Evolutionary conservation across 2,888 invertebrate genomes (phyloP).

Genomic region (Omphaloscelis lunosa): DNA sequence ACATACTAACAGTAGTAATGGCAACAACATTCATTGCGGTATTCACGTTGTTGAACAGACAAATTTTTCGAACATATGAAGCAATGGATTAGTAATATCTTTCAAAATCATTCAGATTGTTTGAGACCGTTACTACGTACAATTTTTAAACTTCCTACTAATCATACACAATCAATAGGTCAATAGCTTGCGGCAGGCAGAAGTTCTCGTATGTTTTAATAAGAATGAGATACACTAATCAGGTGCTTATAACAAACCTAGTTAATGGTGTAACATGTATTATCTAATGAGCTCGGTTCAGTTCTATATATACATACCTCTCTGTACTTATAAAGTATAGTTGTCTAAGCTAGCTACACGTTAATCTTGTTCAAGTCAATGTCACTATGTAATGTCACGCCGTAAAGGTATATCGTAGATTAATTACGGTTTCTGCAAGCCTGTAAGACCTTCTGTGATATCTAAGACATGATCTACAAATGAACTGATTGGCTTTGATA

Average conservation of each 20-base stretch:
- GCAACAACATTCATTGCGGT: too few relatives aligned
- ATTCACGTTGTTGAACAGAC: too few relatives aligned
- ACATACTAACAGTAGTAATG: too few relatives aligned
- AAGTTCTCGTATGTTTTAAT: background rate
- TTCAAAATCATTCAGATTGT: background rate
- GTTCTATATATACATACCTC: background rate
- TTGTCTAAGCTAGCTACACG: background rate
- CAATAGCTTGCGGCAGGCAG: background rate
- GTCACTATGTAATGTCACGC: background rate
- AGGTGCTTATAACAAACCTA: slow-evolving; percentile 1
- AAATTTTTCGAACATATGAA: too few relatives aligned
- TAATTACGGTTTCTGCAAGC: background rate
- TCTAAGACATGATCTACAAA: background rate
- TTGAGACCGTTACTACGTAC: background rate
- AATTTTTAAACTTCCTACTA: background rate
- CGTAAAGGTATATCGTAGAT: background rate
- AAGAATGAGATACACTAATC: background rate
- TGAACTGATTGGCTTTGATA: background rate
- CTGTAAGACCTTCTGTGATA: background rate
- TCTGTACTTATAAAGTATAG: background rate
- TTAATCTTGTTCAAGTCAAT: slow-evolving; percentile 13
- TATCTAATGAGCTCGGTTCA: background rate
- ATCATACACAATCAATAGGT: background rate
- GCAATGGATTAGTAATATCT: too few relatives aligned
- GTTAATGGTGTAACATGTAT: slow-evolving; percentile 2